Conservation (phyloP, 2,797 vertebrate species). For the Trichosurus vulpecula region DNA sequence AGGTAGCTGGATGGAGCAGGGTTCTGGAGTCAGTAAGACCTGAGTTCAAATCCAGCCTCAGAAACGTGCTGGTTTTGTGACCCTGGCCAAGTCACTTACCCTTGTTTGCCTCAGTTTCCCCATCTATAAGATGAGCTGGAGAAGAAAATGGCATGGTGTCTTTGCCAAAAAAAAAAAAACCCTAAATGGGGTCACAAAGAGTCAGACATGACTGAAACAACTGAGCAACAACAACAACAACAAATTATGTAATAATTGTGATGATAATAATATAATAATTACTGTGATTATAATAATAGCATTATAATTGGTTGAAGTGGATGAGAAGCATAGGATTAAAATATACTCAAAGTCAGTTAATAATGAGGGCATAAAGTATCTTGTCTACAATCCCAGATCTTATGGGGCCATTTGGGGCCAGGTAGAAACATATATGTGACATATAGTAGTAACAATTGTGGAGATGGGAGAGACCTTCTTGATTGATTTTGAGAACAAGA, state of each 20-base stretch:
- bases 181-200: background rate
- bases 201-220: background rate
- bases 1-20: background rate
- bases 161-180: background rate
- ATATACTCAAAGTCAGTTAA: background rate
- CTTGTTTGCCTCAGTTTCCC: background rate
- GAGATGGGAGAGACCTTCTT: background rate
- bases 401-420: background rate
- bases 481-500: background rate
- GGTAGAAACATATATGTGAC: background rate
- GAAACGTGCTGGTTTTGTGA: background rate
- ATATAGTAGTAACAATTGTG: background rate
- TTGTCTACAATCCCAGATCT: background rate
- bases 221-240: background rate
- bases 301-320: background rate
- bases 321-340: background rate
- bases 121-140: background rate
- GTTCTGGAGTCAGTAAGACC: background rate
- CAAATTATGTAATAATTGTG: background rate
- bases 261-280: background rate
- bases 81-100: background rate
- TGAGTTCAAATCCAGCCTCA: background rate
- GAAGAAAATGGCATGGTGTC: background rate
- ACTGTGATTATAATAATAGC: background rate
- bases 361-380: background rate